These are phyloP conservation scores for Sarotherodon lohbergeri DNA, from an alignment of 2,113 vertebrate genomes.

Conservation along the genomic window DNA sequence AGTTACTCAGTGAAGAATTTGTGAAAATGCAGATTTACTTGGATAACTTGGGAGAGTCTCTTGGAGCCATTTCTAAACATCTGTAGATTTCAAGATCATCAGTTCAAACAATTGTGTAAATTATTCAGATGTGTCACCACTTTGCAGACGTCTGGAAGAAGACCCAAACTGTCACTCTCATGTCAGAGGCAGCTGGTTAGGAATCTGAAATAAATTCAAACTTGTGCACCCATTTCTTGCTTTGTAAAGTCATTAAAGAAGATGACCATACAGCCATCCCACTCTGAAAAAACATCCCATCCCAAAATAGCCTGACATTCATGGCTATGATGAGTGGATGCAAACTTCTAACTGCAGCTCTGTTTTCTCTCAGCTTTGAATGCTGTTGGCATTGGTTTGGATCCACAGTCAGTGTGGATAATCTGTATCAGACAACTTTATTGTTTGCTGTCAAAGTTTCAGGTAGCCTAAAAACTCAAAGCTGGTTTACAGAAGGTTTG, in stretches of 20 bases:
- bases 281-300: not conserved
- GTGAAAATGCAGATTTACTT: not conserved
- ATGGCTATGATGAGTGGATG: not conserved
- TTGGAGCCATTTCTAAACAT: not conserved
- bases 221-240: not conserved
- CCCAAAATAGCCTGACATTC: not conserved
- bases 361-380: not conserved
- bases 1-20: not conserved
- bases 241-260: not conserved
- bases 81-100: not conserved
- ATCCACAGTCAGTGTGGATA: not conserved
- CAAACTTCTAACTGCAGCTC: not conserved
- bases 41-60: not conserved
- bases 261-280: fast-evolving
- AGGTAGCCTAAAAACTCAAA: not conserved
- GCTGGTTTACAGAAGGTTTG: not conserved
- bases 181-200: not conserved
- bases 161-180: fast-evolving
- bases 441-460: not conserved
- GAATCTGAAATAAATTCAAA: not conserved
- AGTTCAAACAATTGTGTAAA: not conserved
- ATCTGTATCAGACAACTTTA: not conserved
- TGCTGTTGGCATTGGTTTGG: not conserved
- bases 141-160: not conserved
- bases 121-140: not conserved